Conservation (phyloP, 2,797 vertebrate genomes). For the Euphonia xanthogaster region DNA sequence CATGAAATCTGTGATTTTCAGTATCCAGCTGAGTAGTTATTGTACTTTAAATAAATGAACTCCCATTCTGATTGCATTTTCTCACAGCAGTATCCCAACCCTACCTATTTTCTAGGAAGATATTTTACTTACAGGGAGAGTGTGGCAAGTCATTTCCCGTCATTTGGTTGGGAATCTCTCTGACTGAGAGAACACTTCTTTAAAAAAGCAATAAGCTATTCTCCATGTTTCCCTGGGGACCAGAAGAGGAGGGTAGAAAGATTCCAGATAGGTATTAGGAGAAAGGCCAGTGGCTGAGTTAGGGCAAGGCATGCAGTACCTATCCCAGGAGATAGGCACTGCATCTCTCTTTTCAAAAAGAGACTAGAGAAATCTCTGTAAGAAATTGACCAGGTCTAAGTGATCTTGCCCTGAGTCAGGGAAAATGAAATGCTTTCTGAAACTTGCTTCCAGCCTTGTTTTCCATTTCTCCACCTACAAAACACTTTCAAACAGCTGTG, state of each 20-base stretch:
- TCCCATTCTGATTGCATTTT: not conserved
- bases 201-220: not conserved
- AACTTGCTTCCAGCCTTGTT: not conserved
- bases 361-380: not conserved
- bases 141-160: not conserved
- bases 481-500: not conserved
- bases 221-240: accelerated
- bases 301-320: not conserved
- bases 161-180: not conserved
- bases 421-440: not conserved
- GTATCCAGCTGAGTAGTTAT: not conserved
- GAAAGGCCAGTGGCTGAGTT: not conserved
- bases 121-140: not conserved
- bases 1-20: not conserved
- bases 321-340: not conserved
- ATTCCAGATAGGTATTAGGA: not conserved
- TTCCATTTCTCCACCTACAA: not conserved
- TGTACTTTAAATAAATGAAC: not conserved
- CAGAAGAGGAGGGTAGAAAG: not conserved
- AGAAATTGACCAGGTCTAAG: not conserved
- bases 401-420: not conserved
- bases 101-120: not conserved
- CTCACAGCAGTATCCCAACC: not conserved
- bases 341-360: not conserved
- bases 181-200: not conserved